Percentiles rank a stretch among this genome's conserved stretches.
These are phyloP conservation scores for Drosophila rubida DNA, from an alignment of 2,888 invertebrate genomes.

Conservation along the genomic window DNA sequence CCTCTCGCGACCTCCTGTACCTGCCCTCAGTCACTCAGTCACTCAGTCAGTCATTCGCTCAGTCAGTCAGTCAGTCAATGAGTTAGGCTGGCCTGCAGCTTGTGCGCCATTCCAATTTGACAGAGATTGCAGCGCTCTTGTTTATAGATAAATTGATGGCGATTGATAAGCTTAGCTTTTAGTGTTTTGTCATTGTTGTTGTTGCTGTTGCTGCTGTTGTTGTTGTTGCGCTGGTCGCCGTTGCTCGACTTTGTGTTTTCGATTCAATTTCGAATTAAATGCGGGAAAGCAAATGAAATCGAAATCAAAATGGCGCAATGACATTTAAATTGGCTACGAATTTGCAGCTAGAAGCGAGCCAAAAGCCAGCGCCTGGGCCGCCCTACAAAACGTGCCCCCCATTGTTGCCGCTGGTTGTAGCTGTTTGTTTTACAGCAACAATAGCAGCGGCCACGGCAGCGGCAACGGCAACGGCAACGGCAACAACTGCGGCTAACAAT, in stretches of 20 bases:
- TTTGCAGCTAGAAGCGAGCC: conserved; percentile 40
- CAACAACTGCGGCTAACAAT: conserved; percentile 28
- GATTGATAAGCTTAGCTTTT: conserved; percentile 59
- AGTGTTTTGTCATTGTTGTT: conserved; percentile 7
- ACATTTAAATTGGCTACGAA: conserved; percentile 77
- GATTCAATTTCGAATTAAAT: conserved; percentile 52
- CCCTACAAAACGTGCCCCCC: conserved; percentile 65
- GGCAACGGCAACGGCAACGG: too few relatives aligned
- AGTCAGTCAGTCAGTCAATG: not conserved
- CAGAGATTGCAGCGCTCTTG: conserved; percentile 42
- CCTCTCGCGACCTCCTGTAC: conserved; percentile 52
- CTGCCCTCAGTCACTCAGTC: not conserved
- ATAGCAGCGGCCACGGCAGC: too few relatives aligned
- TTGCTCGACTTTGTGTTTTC: conserved; percentile 23
- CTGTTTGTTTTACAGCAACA: conserved; percentile 12
- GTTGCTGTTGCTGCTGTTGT: not conserved
- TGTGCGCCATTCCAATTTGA: conserved; percentile 29
- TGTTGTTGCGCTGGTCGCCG: conserved; percentile 2
- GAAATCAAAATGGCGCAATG: conserved; percentile 76
- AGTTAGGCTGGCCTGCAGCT: not conserved
- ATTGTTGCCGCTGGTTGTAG: conserved; percentile 44
- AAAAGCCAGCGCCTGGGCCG: conserved; percentile 35
- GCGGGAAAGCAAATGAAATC: conserved; percentile 53
- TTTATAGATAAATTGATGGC: conserved; percentile 51
- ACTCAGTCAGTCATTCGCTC: not conserved